Evolutionary conservation across 2,888 invertebrate species (phyloP).

Genomic region (Colletes collaris): DNA sequence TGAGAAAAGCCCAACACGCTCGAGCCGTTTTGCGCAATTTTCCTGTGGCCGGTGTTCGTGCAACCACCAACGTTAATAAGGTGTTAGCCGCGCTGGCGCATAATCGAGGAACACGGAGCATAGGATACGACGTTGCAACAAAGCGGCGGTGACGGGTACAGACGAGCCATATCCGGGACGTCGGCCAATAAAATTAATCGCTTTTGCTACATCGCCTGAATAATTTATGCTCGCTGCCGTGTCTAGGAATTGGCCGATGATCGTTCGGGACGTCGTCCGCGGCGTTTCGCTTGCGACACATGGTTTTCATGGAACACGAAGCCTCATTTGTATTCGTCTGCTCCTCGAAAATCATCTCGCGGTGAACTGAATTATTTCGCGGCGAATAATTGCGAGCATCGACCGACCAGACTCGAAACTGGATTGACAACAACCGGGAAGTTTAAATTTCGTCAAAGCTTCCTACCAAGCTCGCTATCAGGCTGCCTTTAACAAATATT

Average conservation of each 20-base stretch:
- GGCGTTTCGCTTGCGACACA: slow-evolving; percentile 54
- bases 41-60: slow-evolving; percentile 61
- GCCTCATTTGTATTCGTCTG: slow-evolving; percentile 45
- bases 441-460: too few relatives aligned
- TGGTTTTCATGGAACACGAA: slow-evolving; percentile 41
- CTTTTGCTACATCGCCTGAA: slow-evolving; percentile 76
- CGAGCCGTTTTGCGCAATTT: slow-evolving; percentile 65
- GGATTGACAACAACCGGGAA: too few relatives aligned
- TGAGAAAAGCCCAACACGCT: slow-evolving; percentile 40
- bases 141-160: slow-evolving; percentile 76
- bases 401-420: too few relatives aligned
- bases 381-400: not conserved
- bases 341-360: slow-evolving; percentile 42
- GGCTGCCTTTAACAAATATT: too few relatives aligned
- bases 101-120: slow-evolving; percentile 69
- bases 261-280: slow-evolving; percentile 56
- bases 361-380: slow-evolving; percentile 7
- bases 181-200: slow-evolving; percentile 80
- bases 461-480: too few relatives aligned
- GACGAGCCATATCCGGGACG: slow-evolving; percentile 79
- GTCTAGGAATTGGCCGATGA: slow-evolving; percentile 65
- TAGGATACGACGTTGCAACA: slow-evolving; percentile 73
- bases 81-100: slow-evolving; percentile 66
- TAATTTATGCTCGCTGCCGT: slow-evolving; percentile 76
- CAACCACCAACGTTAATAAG: slow-evolving; percentile 67